A percentile compares a stretch with the other conserved stretches of the same genome.
These are phyloP conservation scores for Pollenia griseotomentosa DNA, from an alignment of 2,888 invertebrate genomes.

Conservation along the genomic window DNA sequence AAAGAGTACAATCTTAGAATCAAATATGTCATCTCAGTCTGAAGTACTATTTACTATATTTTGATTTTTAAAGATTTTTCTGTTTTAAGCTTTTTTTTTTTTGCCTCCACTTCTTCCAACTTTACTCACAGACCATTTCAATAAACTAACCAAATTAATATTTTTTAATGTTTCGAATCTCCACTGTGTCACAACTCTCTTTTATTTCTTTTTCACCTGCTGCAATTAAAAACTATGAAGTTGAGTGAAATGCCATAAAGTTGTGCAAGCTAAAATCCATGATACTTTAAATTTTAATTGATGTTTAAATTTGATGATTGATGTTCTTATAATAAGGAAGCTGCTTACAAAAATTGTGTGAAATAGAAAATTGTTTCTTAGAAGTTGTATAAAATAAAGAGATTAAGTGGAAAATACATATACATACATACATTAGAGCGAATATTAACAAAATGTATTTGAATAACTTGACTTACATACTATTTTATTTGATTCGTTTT, in stretches of 20 bases:
- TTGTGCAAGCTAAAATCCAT: not conserved
- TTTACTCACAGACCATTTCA: not conserved
- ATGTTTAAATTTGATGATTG: slow-evolving; percentile 55
- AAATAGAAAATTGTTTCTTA: not conserved
- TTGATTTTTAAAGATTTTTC: too few species aligned
- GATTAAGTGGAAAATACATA: not conserved
- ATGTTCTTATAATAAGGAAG: slow-evolving; percentile 47
- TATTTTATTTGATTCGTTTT: too few species aligned
- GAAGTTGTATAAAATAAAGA: not conserved
- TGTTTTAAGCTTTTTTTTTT: too few species aligned
- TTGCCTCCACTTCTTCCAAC: too few species aligned
- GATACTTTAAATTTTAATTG: slow-evolving; percentile 62
- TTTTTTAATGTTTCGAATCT: not conserved
- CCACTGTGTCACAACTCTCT: slow-evolving; percentile 26
- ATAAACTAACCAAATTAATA: not conserved
- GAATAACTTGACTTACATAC: too few species aligned
- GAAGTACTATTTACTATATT: too few species aligned
- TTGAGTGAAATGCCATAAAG: not conserved
- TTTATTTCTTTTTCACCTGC: slow-evolving; percentile 4
- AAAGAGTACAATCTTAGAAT: too few species aligned
- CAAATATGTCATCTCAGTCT: too few species aligned
- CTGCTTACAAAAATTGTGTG: not conserved
- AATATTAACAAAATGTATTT: too few species aligned
- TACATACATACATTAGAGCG: too few species aligned
- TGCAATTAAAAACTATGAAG: not conserved